Conservation (phyloP, 2,888 invertebrate genomes). For the Schizaphis graminum region DNA sequence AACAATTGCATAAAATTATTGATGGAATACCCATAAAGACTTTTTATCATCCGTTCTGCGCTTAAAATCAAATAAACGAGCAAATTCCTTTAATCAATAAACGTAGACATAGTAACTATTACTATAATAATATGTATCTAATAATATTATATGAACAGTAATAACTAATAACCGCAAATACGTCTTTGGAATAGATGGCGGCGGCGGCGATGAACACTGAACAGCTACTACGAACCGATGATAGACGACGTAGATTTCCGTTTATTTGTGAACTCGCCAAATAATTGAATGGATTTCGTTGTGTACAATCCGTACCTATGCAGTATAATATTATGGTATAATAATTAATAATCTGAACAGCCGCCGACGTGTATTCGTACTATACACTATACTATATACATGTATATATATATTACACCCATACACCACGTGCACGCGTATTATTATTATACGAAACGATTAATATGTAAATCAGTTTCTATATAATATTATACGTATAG, state of each 20-base stretch:
- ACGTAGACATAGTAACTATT: no score
- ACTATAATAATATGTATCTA: background rate
- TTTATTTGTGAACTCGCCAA: background rate
- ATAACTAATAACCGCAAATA: background rate
- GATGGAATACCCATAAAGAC: background rate
- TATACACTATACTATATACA: background rate
- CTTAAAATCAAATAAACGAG: background rate
- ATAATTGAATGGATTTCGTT: conserved; percentile 43
- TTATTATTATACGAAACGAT: conserved; percentile 19
- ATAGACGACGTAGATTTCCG: background rate
- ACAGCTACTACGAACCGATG: background rate
- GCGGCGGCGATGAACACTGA: background rate
- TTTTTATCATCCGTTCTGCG: background rate
- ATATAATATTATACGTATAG: background rate
- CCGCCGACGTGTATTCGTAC: background rate
- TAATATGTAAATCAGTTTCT: conserved; percentile 46
- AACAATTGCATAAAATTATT: background rate
- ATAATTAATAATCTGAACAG: conserved; percentile 8
- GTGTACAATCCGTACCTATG: background rate
- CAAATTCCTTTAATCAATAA: background rate
- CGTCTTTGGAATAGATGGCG: background rate
- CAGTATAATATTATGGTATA: background rate
- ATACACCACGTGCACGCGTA: background rate
- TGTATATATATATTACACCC: background rate
- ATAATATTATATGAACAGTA: background rate